These are phyloP conservation scores for Pollenia labialis DNA, from an alignment of 2,888 invertebrate genomes.

Conservation along the genomic window DNA sequence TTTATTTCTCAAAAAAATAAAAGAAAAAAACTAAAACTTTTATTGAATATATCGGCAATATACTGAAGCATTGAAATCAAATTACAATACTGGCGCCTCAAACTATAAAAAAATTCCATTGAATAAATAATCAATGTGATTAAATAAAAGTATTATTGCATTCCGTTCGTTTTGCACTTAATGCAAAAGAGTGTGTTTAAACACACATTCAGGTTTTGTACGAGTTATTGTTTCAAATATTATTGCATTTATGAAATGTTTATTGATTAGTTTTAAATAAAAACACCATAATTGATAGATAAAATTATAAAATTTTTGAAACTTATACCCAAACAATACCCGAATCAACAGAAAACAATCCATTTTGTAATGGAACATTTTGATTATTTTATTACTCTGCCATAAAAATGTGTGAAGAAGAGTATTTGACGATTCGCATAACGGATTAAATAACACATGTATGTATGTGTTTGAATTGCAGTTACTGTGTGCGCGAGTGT, in stretches of 20 bases:
- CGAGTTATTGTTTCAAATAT: not conserved
- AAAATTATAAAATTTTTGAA: not conserved
- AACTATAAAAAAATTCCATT: not conserved
- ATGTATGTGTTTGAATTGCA: not conserved
- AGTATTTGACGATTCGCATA: too few species aligned
- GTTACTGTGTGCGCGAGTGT: not conserved
- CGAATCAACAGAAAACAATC: not conserved
- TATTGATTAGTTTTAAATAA: constrained; percentile 4
- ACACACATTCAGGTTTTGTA: too few species aligned
- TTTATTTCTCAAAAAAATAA: not conserved
- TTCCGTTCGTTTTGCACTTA: not conserved
- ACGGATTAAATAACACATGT: not conserved
- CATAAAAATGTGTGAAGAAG: not conserved
- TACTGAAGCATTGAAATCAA: constrained; percentile 36
- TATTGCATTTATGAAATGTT: not conserved
- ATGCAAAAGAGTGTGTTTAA: not conserved
- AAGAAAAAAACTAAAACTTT: not conserved
- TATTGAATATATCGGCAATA: not conserved
- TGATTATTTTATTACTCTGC: not conserved
- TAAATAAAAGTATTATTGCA: not conserved
- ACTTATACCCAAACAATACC: not conserved
- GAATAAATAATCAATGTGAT: not conserved
- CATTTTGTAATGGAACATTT: not conserved
- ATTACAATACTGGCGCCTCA: constrained; percentile 25
- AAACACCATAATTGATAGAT: not conserved